Conservation (phyloP, 2,113 vertebrate genomes). For the Budorcas taxicolor region DNA sequence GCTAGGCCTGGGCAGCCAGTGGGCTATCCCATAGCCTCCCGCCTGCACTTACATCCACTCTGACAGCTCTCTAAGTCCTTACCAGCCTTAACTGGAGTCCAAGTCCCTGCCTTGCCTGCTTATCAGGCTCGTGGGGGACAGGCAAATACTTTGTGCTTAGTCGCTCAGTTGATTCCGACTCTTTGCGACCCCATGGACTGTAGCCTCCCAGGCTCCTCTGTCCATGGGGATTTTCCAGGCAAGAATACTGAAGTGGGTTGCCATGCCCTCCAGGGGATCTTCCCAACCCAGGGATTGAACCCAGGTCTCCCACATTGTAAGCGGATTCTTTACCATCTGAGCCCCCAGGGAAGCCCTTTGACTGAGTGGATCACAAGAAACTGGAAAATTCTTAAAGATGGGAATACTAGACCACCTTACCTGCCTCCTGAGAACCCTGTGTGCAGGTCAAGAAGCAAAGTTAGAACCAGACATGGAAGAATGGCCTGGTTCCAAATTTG, state of each 20-base stretch:
- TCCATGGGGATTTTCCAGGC: background rate
- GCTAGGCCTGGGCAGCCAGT: background rate
- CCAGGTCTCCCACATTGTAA: background rate
- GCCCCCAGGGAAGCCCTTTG: background rate
- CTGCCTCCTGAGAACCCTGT: background rate
- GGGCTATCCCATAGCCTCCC: background rate
- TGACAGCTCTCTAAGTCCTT: background rate
- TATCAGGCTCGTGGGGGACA: background rate
- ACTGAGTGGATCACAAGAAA: background rate
- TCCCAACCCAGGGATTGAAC: background rate
- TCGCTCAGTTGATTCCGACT: background rate
- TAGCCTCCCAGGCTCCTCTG: background rate
- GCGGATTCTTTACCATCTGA: background rate
- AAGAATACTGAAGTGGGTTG: background rate
- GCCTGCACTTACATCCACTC: background rate
- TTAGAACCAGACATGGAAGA: background rate
- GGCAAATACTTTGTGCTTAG: background rate
- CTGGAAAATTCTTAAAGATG: background rate
- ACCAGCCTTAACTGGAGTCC: background rate
- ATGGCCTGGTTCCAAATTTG: background rate
- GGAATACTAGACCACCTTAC: background rate
- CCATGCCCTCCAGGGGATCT: background rate
- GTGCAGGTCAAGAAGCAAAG: background rate
- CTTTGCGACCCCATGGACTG: background rate
- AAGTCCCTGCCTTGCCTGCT: background rate